Base-by-base conservation (phyloP, 2,113 vertebrate genomes). In the Nothoprocta pentlandii region DNA sequence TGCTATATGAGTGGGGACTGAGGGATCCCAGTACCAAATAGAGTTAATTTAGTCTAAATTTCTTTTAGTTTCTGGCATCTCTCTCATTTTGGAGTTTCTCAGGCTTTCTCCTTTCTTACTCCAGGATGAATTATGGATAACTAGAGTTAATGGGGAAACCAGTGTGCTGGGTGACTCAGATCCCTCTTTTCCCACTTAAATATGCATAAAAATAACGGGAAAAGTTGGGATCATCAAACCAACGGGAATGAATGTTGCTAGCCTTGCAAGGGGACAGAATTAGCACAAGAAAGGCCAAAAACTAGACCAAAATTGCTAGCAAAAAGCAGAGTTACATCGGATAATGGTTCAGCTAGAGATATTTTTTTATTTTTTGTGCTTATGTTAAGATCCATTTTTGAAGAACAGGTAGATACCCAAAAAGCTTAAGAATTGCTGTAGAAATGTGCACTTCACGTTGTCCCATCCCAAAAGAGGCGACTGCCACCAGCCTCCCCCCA, bases 401-500 rank as follows among this genome's bases (percentile, higher is more conserved):
- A 83, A 53, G 46, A 41, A 70, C 23, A 59, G 66, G 71, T 53
- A 34, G 1, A 22, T 23, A n/a, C 39, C 30, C 1, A 22, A 12
- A n/a, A 51, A 39, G 32, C 36, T 70, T 51, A 46, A 77, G 32
- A 25, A 36, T 2, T 28, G 4, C 2, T 7, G 14, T 25, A 64
- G 32, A 49, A 66, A 49, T 49, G 51, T 10, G 11, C 59, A 47
- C 0, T 39, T 39, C 19, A 1, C n/a, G 41, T 42, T 70, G 25
- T 9, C 42, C 28, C 46, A 8, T 16, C 34, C 49, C 26, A 56
- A 76, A 21, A 26, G 30, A 76, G 47, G 19, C 20, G 26, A 63
- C 21, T n/a, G 34, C 42, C 22, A 4, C 1, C 10, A 39, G 20
- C 2, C 1, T 36, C 47, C 64, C n/a, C 54, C 11, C 20, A 23